Percentiles rank a stretch among this genome's conserved stretches.
Conservation (phyloP, 2,113 vertebrate genomes). For the Castor canadensis region DNA sequence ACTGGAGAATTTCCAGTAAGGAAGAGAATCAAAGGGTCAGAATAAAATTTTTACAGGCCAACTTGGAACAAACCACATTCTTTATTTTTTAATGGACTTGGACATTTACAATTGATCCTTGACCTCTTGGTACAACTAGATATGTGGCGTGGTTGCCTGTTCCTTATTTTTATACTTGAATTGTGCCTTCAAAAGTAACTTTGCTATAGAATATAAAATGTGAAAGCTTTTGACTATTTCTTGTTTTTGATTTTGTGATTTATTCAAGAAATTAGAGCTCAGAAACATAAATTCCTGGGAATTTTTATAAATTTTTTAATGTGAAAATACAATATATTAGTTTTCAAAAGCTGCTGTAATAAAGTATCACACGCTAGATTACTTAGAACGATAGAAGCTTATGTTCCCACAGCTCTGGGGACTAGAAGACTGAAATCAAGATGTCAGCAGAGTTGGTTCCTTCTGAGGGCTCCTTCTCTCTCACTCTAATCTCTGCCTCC, state of each 20-base stretch:
- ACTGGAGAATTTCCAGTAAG: conserved; percentile 48
- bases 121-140: background rate
- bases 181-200: background rate
- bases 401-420: background rate
- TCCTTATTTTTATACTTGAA: conserved; percentile 19
- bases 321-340: background rate
- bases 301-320: background rate
- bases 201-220: background rate
- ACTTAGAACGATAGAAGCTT: background rate
- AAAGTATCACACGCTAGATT: background rate
- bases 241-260: conserved; percentile 16
- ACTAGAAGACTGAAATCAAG: background rate
- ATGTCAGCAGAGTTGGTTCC: background rate
- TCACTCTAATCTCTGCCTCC: background rate
- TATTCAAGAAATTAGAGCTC: conserved; percentile 14
- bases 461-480: background rate
- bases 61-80: conserved; percentile 16
- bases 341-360: background rate
- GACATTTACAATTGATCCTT: background rate
- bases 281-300: background rate
- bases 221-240: background rate
- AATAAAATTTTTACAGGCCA: conserved; percentile 38
- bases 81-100: conserved; percentile 48
- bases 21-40: conserved; percentile 40
- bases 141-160: background rate